Evolutionary conservation across 2,888 invertebrate genomes (phyloP), one percentile per base, ranked within the genome.

Genomic region (Cremastinae sp.): DNA sequence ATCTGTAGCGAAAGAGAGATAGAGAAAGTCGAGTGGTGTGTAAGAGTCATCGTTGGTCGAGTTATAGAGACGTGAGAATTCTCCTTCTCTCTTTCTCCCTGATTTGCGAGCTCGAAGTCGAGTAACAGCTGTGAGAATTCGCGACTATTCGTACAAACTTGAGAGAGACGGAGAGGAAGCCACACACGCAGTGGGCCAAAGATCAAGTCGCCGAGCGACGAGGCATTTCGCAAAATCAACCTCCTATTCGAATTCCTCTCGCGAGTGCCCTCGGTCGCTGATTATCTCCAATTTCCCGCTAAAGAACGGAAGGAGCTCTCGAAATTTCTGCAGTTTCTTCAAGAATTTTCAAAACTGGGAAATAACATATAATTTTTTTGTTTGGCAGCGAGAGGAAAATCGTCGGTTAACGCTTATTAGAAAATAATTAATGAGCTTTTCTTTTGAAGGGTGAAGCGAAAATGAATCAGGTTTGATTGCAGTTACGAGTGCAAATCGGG

Each of bases 91-190:
- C 14, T 45, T 12, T 59, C 51, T 64, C 22, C 34, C 84, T 87
- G 87, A 87, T 87, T 87, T 87, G 86, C 85, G 86, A 86, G 81
- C 83, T 82, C 62, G 49, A 51, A 38, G 38, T 51, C 36, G 36
- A 65, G 54, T 56, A 74, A 78, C 72, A 69, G 74, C 79, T 74
- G 78, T 64, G 41, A 53, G 68, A 65, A 28, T 28, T 43, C 54
- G 51, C 64, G 77, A 74, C 45, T 59, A 38, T 47, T 64, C 61
- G 51, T 69, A 75, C 64, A 79, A 74, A 78, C 81, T 85, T 86
- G 86, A 85, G 87, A 85, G 87, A 74, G 83, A 86, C 86, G 85
- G 87, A 85, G 87, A 74, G 83, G 69, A 28, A 28, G 78, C 81
- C 85, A 81, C 77, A 77, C 77, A 74, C 77, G 86, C 84, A 72